Evolutionary conservation across 2,797 vertebrate species (phyloP).

Genomic region (Leptodactylus fallax): DNA sequence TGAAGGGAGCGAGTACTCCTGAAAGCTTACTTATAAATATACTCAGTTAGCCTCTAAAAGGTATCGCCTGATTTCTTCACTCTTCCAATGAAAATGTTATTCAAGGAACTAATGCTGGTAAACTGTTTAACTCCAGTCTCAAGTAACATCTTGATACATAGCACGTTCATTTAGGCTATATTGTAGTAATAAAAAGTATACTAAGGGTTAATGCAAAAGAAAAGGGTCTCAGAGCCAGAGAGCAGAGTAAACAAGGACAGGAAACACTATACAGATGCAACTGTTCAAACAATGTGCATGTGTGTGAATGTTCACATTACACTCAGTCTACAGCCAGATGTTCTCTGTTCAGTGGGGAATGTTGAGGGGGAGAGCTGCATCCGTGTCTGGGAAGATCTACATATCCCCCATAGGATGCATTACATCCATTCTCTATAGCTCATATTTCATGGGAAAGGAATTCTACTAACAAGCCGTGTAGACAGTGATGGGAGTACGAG

Average conservation of each 20-base stretch:
- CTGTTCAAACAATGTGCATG: constrained; percentile 67
- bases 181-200: neutral
- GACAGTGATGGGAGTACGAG: neutral
- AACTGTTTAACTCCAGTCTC: too few relatives aligned
- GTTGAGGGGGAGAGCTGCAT: constrained; percentile 54
- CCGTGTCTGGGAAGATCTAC: constrained; percentile 54
- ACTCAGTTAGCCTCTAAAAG: too few relatives aligned
- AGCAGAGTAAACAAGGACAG: constrained; percentile 64
- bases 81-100: too few relatives aligned
- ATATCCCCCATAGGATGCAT: constrained; percentile 54
- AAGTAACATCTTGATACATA: neutral
- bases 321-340: constrained; percentile 44
- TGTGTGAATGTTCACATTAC: constrained; percentile 57
- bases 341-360: constrained; percentile 66
- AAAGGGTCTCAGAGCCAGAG: constrained; percentile 25
- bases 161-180: neutral
- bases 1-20: too few relatives aligned
- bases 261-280: constrained; percentile 68
- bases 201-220: constrained; percentile 32
- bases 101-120: too few relatives aligned
- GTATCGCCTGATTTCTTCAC: too few relatives aligned
- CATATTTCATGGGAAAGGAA: constrained; percentile 57
- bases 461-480: neutral
- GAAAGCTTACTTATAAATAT: too few relatives aligned
- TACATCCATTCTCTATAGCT: constrained; percentile 29